phyloP scores from a whole-genome alignment of 2,797 vertebrate genomes.

The Micrastur ruficollis region DNA sequence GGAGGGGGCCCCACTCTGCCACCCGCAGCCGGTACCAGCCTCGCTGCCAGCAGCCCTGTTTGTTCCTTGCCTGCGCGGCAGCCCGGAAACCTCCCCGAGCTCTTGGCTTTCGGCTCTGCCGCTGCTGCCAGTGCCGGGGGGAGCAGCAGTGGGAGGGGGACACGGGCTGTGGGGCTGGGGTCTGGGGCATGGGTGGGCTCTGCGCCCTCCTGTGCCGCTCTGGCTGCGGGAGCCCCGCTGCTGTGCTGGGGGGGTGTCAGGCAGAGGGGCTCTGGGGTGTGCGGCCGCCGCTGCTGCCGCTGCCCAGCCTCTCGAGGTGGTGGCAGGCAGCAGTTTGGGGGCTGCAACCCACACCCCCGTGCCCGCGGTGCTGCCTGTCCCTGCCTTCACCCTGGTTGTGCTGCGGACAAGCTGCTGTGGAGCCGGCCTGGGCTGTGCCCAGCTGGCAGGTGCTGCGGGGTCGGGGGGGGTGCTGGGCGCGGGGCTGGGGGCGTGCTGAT shows the following conservation, averaged over 20 bases:
- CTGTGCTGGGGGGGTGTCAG: neutral
- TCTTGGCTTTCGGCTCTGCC: neutral
- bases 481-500: neutral
- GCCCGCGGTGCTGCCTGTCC: neutral
- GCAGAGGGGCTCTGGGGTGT: neutral
- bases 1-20: neutral
- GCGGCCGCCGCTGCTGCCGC: rapidly evolving
- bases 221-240: neutral
- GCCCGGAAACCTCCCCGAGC: neutral
- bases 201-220: neutral
- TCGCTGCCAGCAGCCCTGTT: neutral
- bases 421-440: rapidly evolving
- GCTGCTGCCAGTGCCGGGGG: neutral
- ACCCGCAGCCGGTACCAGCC: neutral
- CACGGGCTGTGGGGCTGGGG: neutral
- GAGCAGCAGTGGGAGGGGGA: neutral
- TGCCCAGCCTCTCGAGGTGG: rapidly evolving
- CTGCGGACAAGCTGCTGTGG: neutral
- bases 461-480: neutral
- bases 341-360: rapidly evolving
- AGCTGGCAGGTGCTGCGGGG: neutral
- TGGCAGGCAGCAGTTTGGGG: neutral
- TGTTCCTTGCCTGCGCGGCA: neutral
- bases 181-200: neutral
- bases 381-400: rapidly evolving